Conservation (phyloP, 1,140 invertebrate genomes). For the Goniozus legneri region DNA sequence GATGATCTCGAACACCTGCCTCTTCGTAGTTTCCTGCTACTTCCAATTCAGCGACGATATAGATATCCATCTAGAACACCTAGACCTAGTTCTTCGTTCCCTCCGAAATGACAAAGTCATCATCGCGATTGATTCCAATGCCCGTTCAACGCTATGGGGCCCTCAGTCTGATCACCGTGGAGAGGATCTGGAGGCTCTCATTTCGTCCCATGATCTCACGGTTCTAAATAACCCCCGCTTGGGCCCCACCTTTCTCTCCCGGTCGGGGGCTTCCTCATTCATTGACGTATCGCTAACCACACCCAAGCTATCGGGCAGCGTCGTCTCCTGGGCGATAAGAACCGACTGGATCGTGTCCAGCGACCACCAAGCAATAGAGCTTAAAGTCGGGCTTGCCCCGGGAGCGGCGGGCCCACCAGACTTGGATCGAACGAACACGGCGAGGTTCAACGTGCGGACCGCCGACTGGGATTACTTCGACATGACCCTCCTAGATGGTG, state of each 20-base stretch:
- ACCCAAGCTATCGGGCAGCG: neutral
- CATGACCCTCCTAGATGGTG: neutral
- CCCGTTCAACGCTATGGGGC: neutral
- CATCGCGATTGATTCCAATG: neutral
- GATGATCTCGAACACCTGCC: too few species aligned
- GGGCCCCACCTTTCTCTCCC: neutral
- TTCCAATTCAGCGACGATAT: neutral
- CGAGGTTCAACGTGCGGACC: neutral
- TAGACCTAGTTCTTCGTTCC: neutral
- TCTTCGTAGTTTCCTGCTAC: neutral
- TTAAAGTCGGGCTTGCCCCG: too few species aligned
- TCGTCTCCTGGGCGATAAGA: neutral
- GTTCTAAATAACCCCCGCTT: neutral
- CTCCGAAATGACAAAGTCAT: too few species aligned
- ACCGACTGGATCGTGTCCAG: neutral
- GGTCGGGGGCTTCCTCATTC: neutral
- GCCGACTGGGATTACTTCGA: neutral
- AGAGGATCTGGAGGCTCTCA: neutral
- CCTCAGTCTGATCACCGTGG: neutral
- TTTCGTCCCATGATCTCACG: neutral
- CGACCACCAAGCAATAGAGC: neutral
- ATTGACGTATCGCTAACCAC: neutral
- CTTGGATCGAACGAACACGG: neutral
- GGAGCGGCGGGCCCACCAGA: neutral
- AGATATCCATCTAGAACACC: neutral